Evolutionary conservation across 1,140 invertebrate genomes (phyloP), one percentile per base, ranked within the genome.

Genomic region (Bombus vancouverensis): DNA sequence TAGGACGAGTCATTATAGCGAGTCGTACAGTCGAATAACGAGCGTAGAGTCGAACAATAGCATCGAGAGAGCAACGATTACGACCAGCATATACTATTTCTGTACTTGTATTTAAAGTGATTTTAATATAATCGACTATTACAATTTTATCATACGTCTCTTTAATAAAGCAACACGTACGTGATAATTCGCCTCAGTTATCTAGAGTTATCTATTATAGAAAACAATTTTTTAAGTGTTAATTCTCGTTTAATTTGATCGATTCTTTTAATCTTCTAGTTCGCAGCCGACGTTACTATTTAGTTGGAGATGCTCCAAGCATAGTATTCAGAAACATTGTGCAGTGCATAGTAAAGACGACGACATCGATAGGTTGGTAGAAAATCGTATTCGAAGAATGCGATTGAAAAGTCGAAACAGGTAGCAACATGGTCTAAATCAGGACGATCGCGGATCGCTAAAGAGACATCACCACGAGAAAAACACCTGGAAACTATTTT

Each of bases 401-500:
- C 25, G n/a, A 57, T 81, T 32, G 72, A 57, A 39, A 79, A 81
- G 57, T 85, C 70, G 68, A 65, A 59, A 37, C 39, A 78, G 34
- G 66, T 37, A 65, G 39, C 5, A 37, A 28, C 53, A 44, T 66
- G 74, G 75, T 47, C 76, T 84, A 62, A 79, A 85, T 80, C 77
- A 78, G 57, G 47, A 15, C 37, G 68, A 42, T 47, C 66, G 73
- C 39, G 74, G 42, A 42, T 70, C 59, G 65, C 37, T 34, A 72
- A 57, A 57, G 53, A 76, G 59, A 89, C 66, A 59, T 73, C 80
- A 66, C n/a, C 53, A 1, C 25, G 66, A 28, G 81, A 59, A 87
- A 66, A 77, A 85, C 85, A 78, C 70, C 85, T 53, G 39, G 78
- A 85, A 93, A 92, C 89, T 88, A 92, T 93, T 92, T 91, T 74